A percentile compares a stretch with the other conserved stretches of the same genome.
phyloP scores from a whole-genome alignment of 2,797 vertebrate genomes.

The Pogonophryne albipinna region DNA sequence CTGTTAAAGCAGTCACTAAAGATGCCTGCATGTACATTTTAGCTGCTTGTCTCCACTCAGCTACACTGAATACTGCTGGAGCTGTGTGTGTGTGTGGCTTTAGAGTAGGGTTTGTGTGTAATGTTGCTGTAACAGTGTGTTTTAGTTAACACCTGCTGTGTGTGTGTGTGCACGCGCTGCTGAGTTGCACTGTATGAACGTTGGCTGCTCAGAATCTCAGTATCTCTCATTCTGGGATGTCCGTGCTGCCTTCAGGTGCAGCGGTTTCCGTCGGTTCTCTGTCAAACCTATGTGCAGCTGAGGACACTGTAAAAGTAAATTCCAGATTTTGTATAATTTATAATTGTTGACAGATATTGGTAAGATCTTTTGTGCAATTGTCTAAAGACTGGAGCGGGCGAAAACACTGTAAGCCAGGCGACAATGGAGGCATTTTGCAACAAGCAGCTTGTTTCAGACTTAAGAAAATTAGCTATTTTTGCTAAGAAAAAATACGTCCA shows the following conservation, averaged over 20 bases:
- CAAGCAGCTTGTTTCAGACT: conserved; percentile 46
- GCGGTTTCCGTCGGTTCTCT: conserved; percentile 37
- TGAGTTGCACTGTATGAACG: conserved; percentile 48
- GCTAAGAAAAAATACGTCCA: conserved; percentile 49
- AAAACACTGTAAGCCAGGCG: conserved; percentile 48
- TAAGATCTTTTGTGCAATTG: conserved; percentile 62
- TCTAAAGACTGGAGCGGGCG: conserved; percentile 57
- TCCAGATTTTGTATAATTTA: conserved; percentile 65
- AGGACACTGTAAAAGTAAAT: conserved; percentile 55
- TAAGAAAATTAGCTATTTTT: conserved; percentile 25
- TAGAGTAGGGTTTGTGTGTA: conserved; percentile 66
- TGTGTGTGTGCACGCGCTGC: neutral
- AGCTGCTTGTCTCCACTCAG: conserved; percentile 59
- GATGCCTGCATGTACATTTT: conserved; percentile 54
- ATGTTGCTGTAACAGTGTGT: conserved; percentile 41
- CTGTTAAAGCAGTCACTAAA: conserved; percentile 50
- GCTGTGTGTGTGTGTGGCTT: conserved; percentile 50
- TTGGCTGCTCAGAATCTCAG: conserved; percentile 54
- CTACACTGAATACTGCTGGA: conserved; percentile 59
- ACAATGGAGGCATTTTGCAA: conserved; percentile 37
- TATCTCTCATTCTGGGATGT: conserved; percentile 32
- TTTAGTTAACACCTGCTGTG: neutral
- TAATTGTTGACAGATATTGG: conserved; percentile 40
- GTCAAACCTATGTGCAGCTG: conserved; percentile 42
- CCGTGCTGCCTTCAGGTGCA: conserved; percentile 61